Conservation (phyloP, 2,888 invertebrate species). For the Germaria angustata region DNA sequence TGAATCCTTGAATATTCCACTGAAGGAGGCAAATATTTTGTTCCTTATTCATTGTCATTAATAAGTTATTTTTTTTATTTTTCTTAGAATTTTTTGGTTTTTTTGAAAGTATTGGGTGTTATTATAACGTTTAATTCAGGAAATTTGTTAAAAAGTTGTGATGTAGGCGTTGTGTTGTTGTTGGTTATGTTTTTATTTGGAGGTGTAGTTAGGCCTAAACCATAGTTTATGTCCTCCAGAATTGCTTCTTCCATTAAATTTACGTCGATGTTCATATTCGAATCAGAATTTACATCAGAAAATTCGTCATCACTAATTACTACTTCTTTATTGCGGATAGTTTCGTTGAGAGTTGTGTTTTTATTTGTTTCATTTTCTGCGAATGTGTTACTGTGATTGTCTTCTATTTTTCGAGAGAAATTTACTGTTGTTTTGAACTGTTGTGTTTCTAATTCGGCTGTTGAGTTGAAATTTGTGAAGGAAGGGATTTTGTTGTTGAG, state of each 20-base stretch:
- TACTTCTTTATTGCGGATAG: too few relatives aligned
- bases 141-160: constrained; percentile 17
- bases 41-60: constrained; percentile 3
- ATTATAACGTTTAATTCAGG: constrained; percentile 23
- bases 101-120: constrained; percentile 3
- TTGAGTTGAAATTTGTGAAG: too few relatives aligned
- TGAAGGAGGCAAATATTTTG: constrained; percentile 12
- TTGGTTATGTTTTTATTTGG: background rate
- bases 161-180: constrained; percentile 11
- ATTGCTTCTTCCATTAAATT: constrained; percentile 6
- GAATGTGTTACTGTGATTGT: too few relatives aligned
- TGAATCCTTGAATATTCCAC: constrained; percentile 27
- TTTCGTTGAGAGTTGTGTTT: too few relatives aligned
- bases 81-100: background rate
- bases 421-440: too few relatives aligned
- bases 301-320: background rate
- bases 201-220: background rate
- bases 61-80: background rate
- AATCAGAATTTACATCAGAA: background rate
- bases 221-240: background rate
- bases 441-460: too few relatives aligned
- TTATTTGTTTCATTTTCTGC: too few relatives aligned
- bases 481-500: too few relatives aligned
- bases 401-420: too few relatives aligned
- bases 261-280: constrained; percentile 9